Percentiles rank a stretch among this genome's conserved stretches.
phyloP scores from a whole-genome alignment of 2,113 vertebrate genomes.

The Rafetus swinhoei region DNA sequence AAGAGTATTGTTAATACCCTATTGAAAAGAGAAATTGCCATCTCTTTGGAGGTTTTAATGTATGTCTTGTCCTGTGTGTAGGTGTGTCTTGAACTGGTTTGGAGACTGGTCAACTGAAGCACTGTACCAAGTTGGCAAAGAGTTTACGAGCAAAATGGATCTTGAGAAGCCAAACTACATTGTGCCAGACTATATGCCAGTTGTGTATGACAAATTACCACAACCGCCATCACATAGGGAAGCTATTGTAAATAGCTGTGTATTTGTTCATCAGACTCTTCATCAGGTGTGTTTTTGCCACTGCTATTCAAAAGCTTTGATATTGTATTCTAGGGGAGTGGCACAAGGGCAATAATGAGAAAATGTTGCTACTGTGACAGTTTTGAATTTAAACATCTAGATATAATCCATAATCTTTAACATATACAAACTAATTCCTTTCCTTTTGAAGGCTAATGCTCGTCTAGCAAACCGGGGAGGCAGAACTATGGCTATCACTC shows the following conservation, averaged over 20 bases:
- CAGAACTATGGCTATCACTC: slow-evolving; percentile 97
- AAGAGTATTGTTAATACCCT: background rate
- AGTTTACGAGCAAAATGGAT: slow-evolving; percentile 99
- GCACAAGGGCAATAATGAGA: background rate
- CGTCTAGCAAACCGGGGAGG: slow-evolving; percentile 95
- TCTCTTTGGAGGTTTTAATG: background rate
- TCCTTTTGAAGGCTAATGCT: slow-evolving; percentile 88
- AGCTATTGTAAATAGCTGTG: slow-evolving; percentile 97
- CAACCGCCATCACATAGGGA: slow-evolving; percentile 93
- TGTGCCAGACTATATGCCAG: slow-evolving; percentile 98
- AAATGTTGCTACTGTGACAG: background rate
- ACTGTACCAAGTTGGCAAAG: slow-evolving; percentile 97
- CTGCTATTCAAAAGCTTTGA: background rate
- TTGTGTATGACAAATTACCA: slow-evolving; percentile 94
- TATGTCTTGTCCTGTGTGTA: slow-evolving; percentile 39
- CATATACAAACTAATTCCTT: background rate
- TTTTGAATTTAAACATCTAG: background rate
- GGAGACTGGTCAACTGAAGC: slow-evolving; percentile 99
- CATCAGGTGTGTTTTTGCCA: slow-evolving; percentile 87
- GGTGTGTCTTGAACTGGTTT: slow-evolving; percentile 99
- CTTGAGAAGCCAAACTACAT: slow-evolving; percentile 98
- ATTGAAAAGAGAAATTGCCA: accelerated
- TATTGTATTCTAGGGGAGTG: background rate
- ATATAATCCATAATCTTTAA: background rate
- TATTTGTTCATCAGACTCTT: slow-evolving; percentile 97